Base-by-base conservation (phyloP, 1,140 invertebrate genomes). In the Hyles euphorbiae region DNA sequence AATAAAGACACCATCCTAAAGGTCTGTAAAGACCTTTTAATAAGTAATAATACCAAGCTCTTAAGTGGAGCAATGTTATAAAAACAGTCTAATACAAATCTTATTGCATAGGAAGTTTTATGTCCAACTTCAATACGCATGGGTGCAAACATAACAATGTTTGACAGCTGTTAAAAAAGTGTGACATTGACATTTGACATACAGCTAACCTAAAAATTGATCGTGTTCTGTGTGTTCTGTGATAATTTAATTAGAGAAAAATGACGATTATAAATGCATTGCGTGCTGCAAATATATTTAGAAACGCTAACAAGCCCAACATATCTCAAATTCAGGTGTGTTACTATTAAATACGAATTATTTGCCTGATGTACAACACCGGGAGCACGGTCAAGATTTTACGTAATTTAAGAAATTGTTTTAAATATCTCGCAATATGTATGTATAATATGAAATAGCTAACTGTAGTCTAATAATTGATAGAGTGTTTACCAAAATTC, bases 181-280 rank as follows among this genome's bases (percentile, higher is more conserved):
- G 50, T 64, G 62, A 68, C 56, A 63, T 58, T 70, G 68, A 72
- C 65, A 64, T 46, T 63, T 67, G 50, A 52, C 53, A 33, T 72
- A n/a, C n/a, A n/a, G n/a, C n/a, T n/a, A 67, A 69, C 69, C 64
- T 67, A 57, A 55, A 62, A 69, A 53, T 62, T 52, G 43, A 48
- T 5, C 43, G n/a, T n/a, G n/a, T 48, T 57, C 53, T 44, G 11
- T 9, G 36, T 48, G 43, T 65, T 66, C 65, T 70, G 65, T 68
- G 66, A 68, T 70, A 70, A 54, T 50, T 72, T 60, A 64, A 54
- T 55, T 53, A 63, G 8, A 61, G 32, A 44, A 81, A 53, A 68
- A 87, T 87, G 84, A 84, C 84, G 48, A 63, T 85, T 60, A 64
- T 74, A 58, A 84, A 81, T 63, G 56, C 78, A 34, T 60, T 74